A percentile compares a stretch with the other conserved stretches of the same genome.
Conservation (phyloP, 2,888 invertebrate genomes). For the Chorisops tibialis region DNA sequence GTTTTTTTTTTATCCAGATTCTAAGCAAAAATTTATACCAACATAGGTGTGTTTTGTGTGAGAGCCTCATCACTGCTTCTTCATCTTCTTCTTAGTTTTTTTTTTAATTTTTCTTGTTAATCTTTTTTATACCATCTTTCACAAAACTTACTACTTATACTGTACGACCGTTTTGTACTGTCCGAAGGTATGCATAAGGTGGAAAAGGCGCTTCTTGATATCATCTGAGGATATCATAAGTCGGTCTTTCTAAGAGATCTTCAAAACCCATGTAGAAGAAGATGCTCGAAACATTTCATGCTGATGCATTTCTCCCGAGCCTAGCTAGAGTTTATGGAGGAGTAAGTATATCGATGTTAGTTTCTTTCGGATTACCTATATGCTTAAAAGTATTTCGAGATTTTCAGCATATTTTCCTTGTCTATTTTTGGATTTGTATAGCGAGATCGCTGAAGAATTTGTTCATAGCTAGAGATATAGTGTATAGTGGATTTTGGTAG, state of each 20-base stretch:
- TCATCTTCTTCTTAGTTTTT: too few species aligned
- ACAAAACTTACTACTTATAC: slow-evolving; percentile 10
- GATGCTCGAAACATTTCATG: too few species aligned
- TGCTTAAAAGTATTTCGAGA: not conserved
- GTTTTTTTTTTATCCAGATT: too few species aligned
- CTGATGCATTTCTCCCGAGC: too few species aligned
- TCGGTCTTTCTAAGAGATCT: slow-evolving; percentile 22
- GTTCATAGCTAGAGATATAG: too few species aligned
- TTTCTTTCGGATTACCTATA: not conserved
- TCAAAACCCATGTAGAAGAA: too few species aligned
- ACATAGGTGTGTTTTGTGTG: too few species aligned
- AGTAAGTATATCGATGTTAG: slow-evolving; percentile 1
- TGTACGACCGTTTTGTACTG: too few species aligned
- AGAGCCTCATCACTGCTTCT: too few species aligned
- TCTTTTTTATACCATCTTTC: not conserved
- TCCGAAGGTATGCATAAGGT: too few species aligned
- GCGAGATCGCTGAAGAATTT: not conserved
- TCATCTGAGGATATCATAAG: slow-evolving; percentile 26
- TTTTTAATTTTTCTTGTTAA: too few species aligned
- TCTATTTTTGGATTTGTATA: slow-evolving; percentile 3
- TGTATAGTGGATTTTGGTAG: slow-evolving; percentile 22
- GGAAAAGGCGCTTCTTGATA: slow-evolving; percentile 22
- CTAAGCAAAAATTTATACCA: slow-evolving; percentile 31
- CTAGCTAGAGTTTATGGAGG: not conserved
- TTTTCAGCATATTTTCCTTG: slow-evolving; percentile 13